phyloP scores from a whole-genome alignment of 2,888 invertebrate genomes.

The Conus canariensis region DNA sequence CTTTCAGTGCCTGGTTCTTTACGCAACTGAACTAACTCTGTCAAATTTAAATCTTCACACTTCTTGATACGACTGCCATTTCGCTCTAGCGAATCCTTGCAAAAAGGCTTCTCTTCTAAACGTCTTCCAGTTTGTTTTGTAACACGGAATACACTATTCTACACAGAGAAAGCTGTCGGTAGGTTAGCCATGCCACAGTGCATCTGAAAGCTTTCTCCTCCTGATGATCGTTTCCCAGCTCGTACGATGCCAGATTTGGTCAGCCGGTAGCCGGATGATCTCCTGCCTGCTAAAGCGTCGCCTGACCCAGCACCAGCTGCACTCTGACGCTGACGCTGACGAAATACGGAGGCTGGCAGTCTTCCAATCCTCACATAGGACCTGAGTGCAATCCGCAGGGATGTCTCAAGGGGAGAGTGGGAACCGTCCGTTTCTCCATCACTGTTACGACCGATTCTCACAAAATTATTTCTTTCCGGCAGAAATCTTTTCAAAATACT shows the following conservation, averaged over 20 bases:
- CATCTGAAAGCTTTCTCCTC: background rate
- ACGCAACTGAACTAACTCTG: too few species aligned
- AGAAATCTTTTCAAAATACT: background rate
- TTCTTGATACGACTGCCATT: too few species aligned
- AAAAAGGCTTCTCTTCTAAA: too few species aligned
- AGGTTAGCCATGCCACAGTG: too few species aligned
- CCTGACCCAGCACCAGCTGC: background rate
- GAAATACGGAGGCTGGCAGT: background rate
- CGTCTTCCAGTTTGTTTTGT: too few species aligned
- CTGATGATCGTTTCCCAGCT: background rate
- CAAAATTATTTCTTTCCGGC: background rate
- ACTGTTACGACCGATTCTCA: background rate
- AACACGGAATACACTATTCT: too few species aligned
- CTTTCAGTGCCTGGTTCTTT: too few species aligned
- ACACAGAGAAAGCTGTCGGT: too few species aligned
- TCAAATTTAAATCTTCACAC: too few species aligned
- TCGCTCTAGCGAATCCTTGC: too few species aligned
- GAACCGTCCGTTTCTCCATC: background rate
- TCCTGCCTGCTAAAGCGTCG: background rate
- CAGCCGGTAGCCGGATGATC: background rate
- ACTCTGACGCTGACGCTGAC: background rate
- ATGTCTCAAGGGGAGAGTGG: background rate
- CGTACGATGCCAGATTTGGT: background rate
- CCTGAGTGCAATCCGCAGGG: background rate
- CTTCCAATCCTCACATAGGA: background rate